phyloP scores from a whole-genome alignment of 2,797 vertebrate genomes.

The Sebastes dallii region DNA sequence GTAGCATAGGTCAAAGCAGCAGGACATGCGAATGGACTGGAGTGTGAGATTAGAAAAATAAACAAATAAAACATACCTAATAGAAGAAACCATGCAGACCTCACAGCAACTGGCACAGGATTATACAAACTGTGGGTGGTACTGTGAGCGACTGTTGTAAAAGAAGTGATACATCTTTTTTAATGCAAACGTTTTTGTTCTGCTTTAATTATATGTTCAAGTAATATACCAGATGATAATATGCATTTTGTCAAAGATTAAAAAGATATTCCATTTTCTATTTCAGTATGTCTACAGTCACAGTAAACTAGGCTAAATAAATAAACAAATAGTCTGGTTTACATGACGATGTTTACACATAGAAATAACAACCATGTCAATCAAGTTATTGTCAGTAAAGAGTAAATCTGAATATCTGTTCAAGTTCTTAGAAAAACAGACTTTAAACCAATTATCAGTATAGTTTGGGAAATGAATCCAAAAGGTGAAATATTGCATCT shows the following conservation, averaged over 20 bases:
- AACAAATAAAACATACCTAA: slow-evolving; percentile 27
- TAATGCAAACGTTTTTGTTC: slow-evolving; percentile 36
- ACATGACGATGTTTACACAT: slow-evolving; percentile 45
- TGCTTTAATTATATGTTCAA: slow-evolving; percentile 54
- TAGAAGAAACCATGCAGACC: slow-evolving; percentile 47
- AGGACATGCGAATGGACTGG: not conserved
- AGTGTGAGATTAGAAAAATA: not conserved
- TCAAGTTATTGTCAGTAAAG: slow-evolving; percentile 10
- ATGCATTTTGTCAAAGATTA: slow-evolving; percentile 31
- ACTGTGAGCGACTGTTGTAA: slow-evolving; percentile 26
- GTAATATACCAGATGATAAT: slow-evolving; percentile 44
- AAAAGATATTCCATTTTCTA: slow-evolving; percentile 29
- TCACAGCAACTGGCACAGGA: slow-evolving; percentile 43
- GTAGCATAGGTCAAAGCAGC: not conserved
- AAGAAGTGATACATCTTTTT: slow-evolving; percentile 32
- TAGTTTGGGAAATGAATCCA: slow-evolving; percentile 17
- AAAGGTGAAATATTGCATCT: slow-evolving; percentile 46
- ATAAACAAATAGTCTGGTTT: slow-evolving; percentile 46
- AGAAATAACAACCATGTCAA: slow-evolving; percentile 34
- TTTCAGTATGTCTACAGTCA: slow-evolving; percentile 39
- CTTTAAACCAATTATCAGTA: slow-evolving; percentile 1
- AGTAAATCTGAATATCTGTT: not conserved
- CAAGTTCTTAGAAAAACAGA: slow-evolving; percentile 11
- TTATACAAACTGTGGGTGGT: slow-evolving; percentile 49
- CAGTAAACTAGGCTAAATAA: slow-evolving; percentile 53